Evolutionary conservation across 2,113 vertebrate genomes (phyloP).

Genomic region (Vulpes lagopus): DNA sequence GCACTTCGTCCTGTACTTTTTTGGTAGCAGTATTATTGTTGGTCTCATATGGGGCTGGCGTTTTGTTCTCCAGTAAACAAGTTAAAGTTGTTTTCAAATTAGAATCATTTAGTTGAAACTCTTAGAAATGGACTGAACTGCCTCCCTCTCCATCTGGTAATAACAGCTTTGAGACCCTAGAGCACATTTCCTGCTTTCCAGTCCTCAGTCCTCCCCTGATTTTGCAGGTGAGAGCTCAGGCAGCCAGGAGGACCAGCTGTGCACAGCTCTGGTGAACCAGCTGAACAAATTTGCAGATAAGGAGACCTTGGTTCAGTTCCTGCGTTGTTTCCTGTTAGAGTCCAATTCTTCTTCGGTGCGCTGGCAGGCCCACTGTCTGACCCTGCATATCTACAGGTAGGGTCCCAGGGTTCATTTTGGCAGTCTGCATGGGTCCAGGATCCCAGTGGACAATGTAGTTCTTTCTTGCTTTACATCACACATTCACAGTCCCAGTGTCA

Average conservation of each 20-base stretch:
- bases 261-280: conserved; percentile 97
- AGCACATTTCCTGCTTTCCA: background rate
- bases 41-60: background rate
- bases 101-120: background rate
- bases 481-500: accelerated
- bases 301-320: conserved; percentile 98
- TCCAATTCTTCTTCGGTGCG: conserved; percentile 98
- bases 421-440: background rate
- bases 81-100: conserved; percentile 1
- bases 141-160: background rate
- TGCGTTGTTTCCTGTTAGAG: conserved; percentile 98
- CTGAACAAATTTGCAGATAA: conserved; percentile 99
- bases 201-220: background rate
- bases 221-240: conserved; percentile 92
- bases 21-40: background rate
- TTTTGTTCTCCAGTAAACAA: background rate
- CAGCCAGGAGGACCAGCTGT: conserved; percentile 98
- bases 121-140: background rate
- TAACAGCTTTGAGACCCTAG: background rate
- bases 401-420: background rate
- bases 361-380: conserved; percentile 98
- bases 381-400: conserved; percentile 98
- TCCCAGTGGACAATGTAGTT: background rate
- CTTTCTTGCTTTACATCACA: background rate
- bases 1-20: background rate